Conservation (phyloP, 2,888 invertebrate species). For the Drosophila testacea region DNA sequence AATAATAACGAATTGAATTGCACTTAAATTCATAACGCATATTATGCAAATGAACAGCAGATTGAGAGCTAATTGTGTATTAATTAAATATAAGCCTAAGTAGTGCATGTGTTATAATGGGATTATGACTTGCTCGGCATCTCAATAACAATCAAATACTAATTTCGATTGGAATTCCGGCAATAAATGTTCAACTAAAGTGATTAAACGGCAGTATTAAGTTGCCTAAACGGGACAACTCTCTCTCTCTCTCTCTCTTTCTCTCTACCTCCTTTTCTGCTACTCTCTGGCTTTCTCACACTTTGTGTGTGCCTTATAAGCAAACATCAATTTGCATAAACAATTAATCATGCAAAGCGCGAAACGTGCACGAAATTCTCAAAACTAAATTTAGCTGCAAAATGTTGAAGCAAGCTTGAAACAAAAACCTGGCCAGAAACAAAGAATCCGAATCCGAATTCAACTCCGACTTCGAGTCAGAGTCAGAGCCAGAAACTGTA, state of each 20-base stretch:
- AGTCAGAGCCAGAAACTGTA: conserved; percentile 43
- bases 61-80: conserved; percentile 69
- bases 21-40: conserved; percentile 55
- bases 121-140: conserved; percentile 39
- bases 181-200: conserved; percentile 51
- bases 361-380: conserved; percentile 75
- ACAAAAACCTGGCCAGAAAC: conserved; percentile 26
- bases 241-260: background rate
- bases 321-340: conserved; percentile 72
- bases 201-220: conserved; percentile 36
- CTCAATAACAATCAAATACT: conserved; percentile 21
- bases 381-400: conserved; percentile 63
- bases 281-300: background rate
- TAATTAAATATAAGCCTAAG: conserved; percentile 63
- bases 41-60: conserved; percentile 66
- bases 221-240: conserved; percentile 19
- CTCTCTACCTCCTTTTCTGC: too few relatives aligned
- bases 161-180: conserved; percentile 47
- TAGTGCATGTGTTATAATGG: conserved; percentile 55
- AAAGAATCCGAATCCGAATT: conserved; percentile 35
- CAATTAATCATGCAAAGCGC: conserved; percentile 77
- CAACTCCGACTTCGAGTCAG: background rate
- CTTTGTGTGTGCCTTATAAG: conserved; percentile 49
- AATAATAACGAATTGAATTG: conserved; percentile 51
- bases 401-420: conserved; percentile 17